These are phyloP conservation scores for Sebastes melanostomus DNA, from an alignment of 2,797 vertebrate species.

Conservation along the genomic window DNA sequence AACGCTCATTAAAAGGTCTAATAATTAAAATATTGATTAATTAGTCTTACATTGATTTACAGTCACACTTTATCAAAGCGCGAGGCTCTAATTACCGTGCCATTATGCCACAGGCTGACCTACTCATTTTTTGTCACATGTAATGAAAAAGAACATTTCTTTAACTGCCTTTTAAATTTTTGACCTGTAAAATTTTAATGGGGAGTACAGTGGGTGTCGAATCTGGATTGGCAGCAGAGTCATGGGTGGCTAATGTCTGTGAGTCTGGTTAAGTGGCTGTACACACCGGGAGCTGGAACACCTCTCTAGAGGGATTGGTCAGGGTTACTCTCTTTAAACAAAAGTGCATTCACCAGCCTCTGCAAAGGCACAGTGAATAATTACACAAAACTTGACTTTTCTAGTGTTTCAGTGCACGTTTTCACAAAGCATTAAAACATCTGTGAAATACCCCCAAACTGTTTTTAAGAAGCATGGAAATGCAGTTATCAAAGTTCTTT, in stretches of 20 bases:
- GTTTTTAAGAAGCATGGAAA: slow-evolving; percentile 76
- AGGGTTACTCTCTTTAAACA: slow-evolving; percentile 74
- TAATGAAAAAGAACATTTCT: slow-evolving; percentile 96
- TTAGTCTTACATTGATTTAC: slow-evolving; percentile 99
- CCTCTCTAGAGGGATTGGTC: slow-evolving; percentile 82
- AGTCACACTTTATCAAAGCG: slow-evolving; percentile 98
- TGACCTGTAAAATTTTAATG: slow-evolving; percentile 99
- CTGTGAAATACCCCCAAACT: slow-evolving; percentile 63
- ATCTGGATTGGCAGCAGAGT: slow-evolving; percentile 94
- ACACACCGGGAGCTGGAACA: slow-evolving; percentile 83
- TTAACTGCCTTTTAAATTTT: slow-evolving; percentile 98
- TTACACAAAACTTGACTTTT: slow-evolving; percentile 70
- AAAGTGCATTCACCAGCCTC: slow-evolving; percentile 63
- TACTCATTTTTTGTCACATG: slow-evolving; percentile 91
- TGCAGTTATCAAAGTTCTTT: slow-evolving; percentile 78
- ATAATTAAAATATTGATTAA: slow-evolving; percentile 99
- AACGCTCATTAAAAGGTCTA: slow-evolving; percentile 97
- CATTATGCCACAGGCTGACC: slow-evolving; percentile 94
- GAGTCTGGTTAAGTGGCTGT: slow-evolving; percentile 93
- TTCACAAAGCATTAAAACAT: slow-evolving; percentile 63
- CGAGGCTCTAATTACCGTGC: slow-evolving; percentile 93
- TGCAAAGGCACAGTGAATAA: slow-evolving; percentile 64
- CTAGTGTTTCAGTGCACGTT: slow-evolving; percentile 56
- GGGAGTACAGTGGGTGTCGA: slow-evolving; percentile 88
- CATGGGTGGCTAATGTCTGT: slow-evolving; percentile 91